phyloP scores from a whole-genome alignment of 1,140 invertebrate species.

The Latrodectus geometricus region DNA sequence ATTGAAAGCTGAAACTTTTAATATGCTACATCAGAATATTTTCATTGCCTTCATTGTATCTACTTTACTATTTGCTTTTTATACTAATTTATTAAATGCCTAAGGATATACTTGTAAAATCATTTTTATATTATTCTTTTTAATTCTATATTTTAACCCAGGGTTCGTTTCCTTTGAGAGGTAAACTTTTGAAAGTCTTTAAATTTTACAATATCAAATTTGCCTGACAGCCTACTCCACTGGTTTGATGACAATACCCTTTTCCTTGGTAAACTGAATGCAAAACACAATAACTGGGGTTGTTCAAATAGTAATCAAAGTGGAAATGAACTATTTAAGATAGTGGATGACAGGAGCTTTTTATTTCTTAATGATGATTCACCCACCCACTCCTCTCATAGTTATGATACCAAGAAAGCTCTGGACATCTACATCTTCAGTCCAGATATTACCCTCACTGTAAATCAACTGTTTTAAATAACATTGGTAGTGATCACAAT shows the following conservation, averaged over 20 bases:
- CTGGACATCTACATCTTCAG: slow-evolving; percentile 6
- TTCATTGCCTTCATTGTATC: no score
- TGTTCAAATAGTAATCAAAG: slow-evolving; percentile 1
- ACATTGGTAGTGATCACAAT: slow-evolving; percentile 12
- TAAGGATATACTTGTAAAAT: no score
- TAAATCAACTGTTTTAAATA: no score
- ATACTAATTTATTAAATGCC: no score
- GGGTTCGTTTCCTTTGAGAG: neutral
- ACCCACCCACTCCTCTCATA: neutral
- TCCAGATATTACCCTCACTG: neutral
- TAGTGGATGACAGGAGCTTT: neutral
- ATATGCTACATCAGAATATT: no score
- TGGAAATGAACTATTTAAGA: neutral
- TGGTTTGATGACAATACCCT: neutral
- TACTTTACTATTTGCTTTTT: no score
- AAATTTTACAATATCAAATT: slow-evolving; percentile 5
- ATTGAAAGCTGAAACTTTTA: no score
- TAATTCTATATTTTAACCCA: no score
- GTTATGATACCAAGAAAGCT: neutral
- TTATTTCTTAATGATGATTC: neutral
- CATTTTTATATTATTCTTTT: no score
- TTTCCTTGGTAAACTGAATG: neutral
- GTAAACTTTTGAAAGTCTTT: neutral
- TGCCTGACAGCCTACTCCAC: neutral
- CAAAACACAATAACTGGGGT: neutral